Evolutionary conservation across 2,888 invertebrate species (phyloP).

Genomic region (Salpingus planirostris): DNA sequence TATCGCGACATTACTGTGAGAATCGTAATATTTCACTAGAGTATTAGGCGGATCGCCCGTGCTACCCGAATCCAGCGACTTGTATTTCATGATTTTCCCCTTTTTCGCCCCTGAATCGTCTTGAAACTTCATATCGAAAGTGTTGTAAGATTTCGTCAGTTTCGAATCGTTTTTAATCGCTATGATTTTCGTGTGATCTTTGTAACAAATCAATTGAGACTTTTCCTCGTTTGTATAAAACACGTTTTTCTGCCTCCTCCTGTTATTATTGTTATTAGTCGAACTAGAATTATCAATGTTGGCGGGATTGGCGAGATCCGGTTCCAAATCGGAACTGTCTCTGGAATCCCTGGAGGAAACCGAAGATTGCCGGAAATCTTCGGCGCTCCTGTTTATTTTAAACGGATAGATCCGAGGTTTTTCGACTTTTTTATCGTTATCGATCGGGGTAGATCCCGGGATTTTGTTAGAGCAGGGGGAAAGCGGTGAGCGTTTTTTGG

Average conservation of each 20-base stretch:
- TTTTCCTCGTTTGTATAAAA: conserved; percentile 36
- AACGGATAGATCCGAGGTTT: conserved; percentile 22
- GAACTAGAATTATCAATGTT: too few species aligned
- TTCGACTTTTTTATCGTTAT: too few species aligned
- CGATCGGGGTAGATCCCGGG: conserved; percentile 3
- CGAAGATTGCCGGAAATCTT: conserved; percentile 25
- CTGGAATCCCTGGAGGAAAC: conserved; percentile 21
- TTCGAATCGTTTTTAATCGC: conserved; percentile 35
- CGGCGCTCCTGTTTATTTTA: conserved; percentile 28
- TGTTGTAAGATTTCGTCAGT: conserved; percentile 38
- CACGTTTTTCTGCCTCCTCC: conserved; percentile 22
- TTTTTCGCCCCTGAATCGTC: conserved; percentile 24
- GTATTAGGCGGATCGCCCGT: conserved; percentile 27
- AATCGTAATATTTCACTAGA: conserved; percentile 34
- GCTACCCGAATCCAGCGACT: conserved; percentile 34
- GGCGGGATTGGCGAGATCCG: conserved; percentile 17
- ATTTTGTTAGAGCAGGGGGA: not conserved
- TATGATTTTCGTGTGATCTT: conserved; percentile 34
- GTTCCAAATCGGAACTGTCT: conserved; percentile 36
- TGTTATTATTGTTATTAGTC: conserved; percentile 15
- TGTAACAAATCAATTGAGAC: conserved; percentile 36
- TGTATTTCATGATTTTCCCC: conserved; percentile 34
- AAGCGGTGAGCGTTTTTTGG: conserved; percentile 8
- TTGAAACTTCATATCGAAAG: conserved; percentile 33
- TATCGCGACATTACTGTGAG: conserved; percentile 36